Evolutionary conservation across 2,888 invertebrate genomes (phyloP), one percentile per base, ranked within the genome.

Genomic region (Meghimatium bilineatum): DNA sequence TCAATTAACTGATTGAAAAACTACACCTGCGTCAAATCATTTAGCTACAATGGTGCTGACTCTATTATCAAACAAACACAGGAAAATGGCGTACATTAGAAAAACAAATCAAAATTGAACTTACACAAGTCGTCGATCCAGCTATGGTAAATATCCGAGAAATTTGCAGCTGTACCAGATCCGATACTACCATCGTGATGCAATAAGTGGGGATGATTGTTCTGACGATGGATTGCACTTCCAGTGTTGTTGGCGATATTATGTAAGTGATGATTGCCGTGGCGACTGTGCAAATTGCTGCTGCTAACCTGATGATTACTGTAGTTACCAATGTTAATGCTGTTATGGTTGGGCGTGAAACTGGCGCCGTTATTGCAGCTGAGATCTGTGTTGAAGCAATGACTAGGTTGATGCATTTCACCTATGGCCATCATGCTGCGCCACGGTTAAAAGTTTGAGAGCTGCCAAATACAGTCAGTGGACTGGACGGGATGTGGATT

Each of bases 121-220:
- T 82, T 82, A 82, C 82, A 76, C 69, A 82, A 72, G 29, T 82
- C 69, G 29, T 82, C 76, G 26, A 76, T 76, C 82, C 82, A 82
- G 23, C 52, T 67, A 52, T 82, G 82, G n/a, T 75, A 82, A 67
- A 82, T 67, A 67, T 82, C 82, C 20, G 82, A 82, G n/a, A 82
- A 82, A 52, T 67, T 82, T 23, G 66, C 44, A 5, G 52, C 38
- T 29, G 60, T 66, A 20, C n/a, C 20, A 52, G 44, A 49, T 8
- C 29, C 79, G 3, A n/a, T 3, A 8, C 52, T 32, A 12, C 74
- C 52, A 34, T 3, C 69, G 1, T 34, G 63, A 34, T 49, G 82
- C 5, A 44, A 63, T 20, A 20, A 23, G 6, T 49, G 49, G 1
- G 26, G 67, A 17, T 76, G 66, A 26, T 82, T 63, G 23, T 71